Percentiles rank a stretch among this genome's conserved stretches.
These are phyloP conservation scores for Zele albiditarsus DNA, from an alignment of 2,888 invertebrate species.

Conservation along the genomic window DNA sequence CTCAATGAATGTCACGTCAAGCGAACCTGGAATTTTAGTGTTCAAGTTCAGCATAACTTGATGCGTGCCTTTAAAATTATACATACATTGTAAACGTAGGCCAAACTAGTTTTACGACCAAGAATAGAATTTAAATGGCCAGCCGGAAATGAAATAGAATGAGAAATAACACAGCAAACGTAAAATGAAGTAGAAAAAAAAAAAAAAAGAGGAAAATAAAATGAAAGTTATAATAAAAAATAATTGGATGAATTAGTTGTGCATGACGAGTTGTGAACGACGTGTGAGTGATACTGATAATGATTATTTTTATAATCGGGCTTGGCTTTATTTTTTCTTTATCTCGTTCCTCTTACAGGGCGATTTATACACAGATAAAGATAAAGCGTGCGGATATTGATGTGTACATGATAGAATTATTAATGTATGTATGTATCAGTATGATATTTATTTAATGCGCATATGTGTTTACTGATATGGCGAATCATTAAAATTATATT, in stretches of 20 bases:
- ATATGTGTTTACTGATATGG: background rate
- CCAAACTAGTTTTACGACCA: background rate
- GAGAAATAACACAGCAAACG: background rate
- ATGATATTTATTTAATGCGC: background rate
- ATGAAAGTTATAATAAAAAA: background rate
- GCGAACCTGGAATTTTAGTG: background rate
- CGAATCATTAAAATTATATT: too few species aligned
- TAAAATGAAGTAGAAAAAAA: background rate
- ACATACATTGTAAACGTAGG: background rate
- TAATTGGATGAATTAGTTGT: background rate
- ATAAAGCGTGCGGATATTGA: background rate
- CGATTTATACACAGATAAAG: slow-evolving; percentile 8
- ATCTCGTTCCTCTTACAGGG: background rate
- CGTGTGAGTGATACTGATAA: background rate
- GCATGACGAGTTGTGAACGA: background rate
- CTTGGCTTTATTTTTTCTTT: background rate
- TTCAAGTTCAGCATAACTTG: background rate
- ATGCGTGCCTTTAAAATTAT: background rate
- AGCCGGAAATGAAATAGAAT: too few species aligned
- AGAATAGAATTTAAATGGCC: background rate
- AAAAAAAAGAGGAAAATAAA: background rate
- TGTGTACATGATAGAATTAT: background rate
- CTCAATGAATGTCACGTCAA: background rate
- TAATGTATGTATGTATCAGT: background rate
- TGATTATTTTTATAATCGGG: slow-evolving; percentile 1